Conservation (phyloP, 2,888 invertebrate species). For the Ametastegia equiseti region DNA sequence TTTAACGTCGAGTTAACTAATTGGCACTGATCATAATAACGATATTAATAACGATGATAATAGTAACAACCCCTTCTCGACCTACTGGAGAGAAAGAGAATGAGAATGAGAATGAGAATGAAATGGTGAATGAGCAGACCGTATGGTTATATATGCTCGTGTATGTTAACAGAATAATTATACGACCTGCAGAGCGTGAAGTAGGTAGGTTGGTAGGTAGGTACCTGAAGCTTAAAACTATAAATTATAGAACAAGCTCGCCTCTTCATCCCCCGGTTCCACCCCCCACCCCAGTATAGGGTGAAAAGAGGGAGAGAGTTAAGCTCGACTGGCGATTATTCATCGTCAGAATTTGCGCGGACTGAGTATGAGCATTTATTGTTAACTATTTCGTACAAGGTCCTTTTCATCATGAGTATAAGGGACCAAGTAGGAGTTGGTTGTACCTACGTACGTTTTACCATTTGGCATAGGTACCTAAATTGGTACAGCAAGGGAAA, state of each 20-base stretch:
- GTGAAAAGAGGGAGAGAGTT: conserved; percentile 1
- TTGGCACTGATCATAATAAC: not conserved
- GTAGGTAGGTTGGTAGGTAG: not conserved
- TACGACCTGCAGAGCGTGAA: not conserved
- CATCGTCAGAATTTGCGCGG: conserved; percentile 18
- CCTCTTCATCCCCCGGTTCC: too few relatives aligned
- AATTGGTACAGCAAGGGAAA: too few relatives aligned
- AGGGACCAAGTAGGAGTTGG: too few relatives aligned
- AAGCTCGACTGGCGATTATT: conserved; percentile 12
- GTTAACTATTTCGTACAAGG: not conserved
- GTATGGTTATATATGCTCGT: too few relatives aligned
- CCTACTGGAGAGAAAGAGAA: too few relatives aligned
- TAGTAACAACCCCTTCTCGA: not conserved
- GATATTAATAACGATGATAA: not conserved
- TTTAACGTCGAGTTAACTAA: not conserved
- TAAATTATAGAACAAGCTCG: conserved; percentile 3
- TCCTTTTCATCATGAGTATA: not conserved
- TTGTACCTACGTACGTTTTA: too few relatives aligned
- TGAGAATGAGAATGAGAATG: too few relatives aligned
- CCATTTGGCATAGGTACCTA: too few relatives aligned
- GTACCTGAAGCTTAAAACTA: conserved; percentile 19
- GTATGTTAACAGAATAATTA: conserved; percentile 4
- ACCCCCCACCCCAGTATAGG: too few relatives aligned
- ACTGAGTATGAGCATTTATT: not conserved
- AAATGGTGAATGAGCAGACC: too few relatives aligned